Conservation (phyloP, 2,888 invertebrate species). For the Chrysolina haemoptera region DNA sequence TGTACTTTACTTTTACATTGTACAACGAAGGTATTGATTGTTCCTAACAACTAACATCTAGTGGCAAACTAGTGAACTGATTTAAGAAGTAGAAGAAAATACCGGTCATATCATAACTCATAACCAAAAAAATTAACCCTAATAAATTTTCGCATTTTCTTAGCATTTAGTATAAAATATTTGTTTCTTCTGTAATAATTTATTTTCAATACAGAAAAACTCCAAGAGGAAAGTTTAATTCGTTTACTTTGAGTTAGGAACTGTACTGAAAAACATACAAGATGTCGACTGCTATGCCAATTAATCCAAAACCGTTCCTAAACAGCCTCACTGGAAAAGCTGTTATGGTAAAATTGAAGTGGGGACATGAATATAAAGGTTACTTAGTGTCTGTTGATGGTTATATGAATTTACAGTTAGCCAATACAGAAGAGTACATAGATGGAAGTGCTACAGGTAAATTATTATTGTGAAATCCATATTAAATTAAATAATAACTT, state of each 20-base stretch:
- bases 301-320: slow-evolving; percentile 99
- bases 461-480: background rate
- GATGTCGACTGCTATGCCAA: slow-evolving; percentile 91
- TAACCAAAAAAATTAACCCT: no score
- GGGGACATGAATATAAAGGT: slow-evolving; percentile 99
- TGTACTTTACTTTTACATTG: no score
- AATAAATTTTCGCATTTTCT: no score
- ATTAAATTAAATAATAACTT: background rate
- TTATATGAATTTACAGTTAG: slow-evolving; percentile 99
- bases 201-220: no score
- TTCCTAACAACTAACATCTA: no score
- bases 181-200: no score
- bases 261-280: slow-evolving; percentile 34
- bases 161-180: no score
- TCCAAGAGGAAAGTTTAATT: background rate
- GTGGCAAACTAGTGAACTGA: no score
- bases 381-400: slow-evolving; percentile 98
- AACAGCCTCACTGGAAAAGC: slow-evolving; percentile 98
- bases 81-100: no score
- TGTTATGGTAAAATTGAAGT: slow-evolving; percentile 97
- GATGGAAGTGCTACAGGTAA: slow-evolving; percentile 91
- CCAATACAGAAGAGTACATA: slow-evolving; percentile 97
- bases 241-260: slow-evolving; percentile 8
- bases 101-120: no score
- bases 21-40: no score